A percentile compares a stretch with the other conserved stretches of the same genome.
Evolutionary conservation across 2,113 vertebrate genomes (phyloP).

Genomic region (Pterocles orientalis): DNA sequence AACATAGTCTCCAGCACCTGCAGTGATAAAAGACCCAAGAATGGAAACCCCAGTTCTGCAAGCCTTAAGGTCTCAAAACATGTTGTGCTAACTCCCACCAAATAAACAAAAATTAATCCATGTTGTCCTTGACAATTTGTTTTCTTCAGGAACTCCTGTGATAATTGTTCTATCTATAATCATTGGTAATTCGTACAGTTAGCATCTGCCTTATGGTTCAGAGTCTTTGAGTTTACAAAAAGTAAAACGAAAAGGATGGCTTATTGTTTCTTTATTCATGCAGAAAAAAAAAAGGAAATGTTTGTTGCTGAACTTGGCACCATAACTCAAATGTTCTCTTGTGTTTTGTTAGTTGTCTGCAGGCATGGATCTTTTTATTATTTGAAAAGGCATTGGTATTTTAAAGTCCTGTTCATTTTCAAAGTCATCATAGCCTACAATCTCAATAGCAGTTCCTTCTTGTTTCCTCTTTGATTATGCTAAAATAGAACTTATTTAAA

Average conservation of each 20-base stretch:
- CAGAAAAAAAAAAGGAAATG: not conserved
- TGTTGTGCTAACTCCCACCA: not conserved
- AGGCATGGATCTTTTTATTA: not conserved
- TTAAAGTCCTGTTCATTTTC: not conserved
- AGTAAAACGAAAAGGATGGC: not conserved
- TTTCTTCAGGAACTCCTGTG: not conserved
- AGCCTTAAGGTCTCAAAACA: not conserved
- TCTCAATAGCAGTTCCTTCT: not conserved
- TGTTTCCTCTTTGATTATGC: not conserved
- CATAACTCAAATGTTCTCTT: not conserved
- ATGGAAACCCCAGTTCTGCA: not conserved
- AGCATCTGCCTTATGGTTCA: not conserved
- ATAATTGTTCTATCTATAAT: not conserved
- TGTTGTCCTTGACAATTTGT: not conserved
- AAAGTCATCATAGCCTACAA: not conserved
- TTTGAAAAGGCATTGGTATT: not conserved
- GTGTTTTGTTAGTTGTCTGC: not conserved
- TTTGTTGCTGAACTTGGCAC: not conserved
- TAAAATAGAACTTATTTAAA: not conserved
- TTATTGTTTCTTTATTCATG: not conserved
- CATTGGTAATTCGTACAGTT: not conserved
- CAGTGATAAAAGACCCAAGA: not conserved
- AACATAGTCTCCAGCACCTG: not conserved
- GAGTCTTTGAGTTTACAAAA: not conserved
- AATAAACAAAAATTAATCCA: not conserved